These are phyloP conservation scores for Steinernema scapterisci DNA, from an alignment of 2,888 invertebrate species.

Conservation along the genomic window DNA sequence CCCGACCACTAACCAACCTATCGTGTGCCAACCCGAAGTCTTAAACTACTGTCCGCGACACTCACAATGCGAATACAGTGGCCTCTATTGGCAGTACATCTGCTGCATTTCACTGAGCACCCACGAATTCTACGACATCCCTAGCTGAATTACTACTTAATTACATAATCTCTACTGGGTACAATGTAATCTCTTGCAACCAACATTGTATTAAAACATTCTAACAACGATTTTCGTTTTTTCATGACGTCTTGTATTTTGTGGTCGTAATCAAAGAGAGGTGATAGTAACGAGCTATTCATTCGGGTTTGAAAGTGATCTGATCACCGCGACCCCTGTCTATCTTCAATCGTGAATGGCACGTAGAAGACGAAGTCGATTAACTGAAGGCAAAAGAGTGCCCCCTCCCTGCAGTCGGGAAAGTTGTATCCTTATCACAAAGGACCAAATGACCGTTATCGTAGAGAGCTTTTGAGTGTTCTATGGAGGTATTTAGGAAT, in stretches of 20 bases:
- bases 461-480: too few relatives aligned
- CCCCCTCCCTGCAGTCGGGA: too few relatives aligned
- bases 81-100: constrained; percentile 39
- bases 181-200: neutral
- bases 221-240: neutral
- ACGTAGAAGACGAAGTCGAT: too few relatives aligned
- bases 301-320: too few relatives aligned
- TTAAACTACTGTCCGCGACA: constrained; percentile 34
- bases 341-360: too few relatives aligned
- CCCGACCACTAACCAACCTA: constrained; percentile 36
- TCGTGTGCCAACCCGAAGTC: constrained; percentile 41
- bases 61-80: constrained; percentile 35
- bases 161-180: constrained; percentile 8
- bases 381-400: too few relatives aligned
- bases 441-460: too few relatives aligned
- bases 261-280: too few relatives aligned
- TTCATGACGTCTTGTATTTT: neutral
- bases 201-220: neutral
- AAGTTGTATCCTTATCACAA: too few relatives aligned
- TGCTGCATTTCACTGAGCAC: constrained; percentile 35
- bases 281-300: too few relatives aligned
- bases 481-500: too few relatives aligned
- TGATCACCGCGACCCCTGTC: too few relatives aligned
- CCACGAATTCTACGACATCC: constrained; percentile 24
- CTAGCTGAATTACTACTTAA: neutral